Percentiles rank a stretch among this genome's conserved stretches.
phyloP scores from a whole-genome alignment of 2,797 vertebrate genomes.

The Nyctalus aviator region DNA sequence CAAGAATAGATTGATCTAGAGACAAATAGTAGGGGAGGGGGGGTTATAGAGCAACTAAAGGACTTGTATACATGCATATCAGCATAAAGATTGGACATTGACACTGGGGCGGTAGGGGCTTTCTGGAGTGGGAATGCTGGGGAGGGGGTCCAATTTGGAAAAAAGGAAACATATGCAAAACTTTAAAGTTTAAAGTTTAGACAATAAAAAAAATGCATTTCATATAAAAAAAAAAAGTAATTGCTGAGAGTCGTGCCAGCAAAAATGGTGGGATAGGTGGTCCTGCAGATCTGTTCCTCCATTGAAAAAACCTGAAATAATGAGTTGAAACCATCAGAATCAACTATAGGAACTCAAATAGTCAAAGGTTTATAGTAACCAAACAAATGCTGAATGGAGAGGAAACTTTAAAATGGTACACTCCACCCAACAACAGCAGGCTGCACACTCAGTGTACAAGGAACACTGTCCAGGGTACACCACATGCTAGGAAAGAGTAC shows the following conservation, averaged over 20 bases:
- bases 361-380: neutral
- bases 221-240: slow-evolving; percentile 10
- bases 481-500: neutral
- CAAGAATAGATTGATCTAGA: too few species aligned
- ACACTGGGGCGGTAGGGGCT: too few species aligned
- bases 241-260: neutral
- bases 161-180: neutral
- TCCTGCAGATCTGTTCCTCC: neutral
- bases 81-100: too few species aligned
- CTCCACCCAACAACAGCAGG: neutral
- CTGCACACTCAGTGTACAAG: neutral
- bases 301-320: neutral
- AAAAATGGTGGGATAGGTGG: neutral
- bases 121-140: too few species aligned
- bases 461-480: neutral
- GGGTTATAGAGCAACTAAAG: too few species aligned
- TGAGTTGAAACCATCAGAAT: neutral
- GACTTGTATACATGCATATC: too few species aligned
- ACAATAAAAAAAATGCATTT: neutral
- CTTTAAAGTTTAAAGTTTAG: neutral
- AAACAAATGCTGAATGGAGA: neutral
- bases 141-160: too few species aligned
- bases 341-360: neutral
- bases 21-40: too few species aligned
- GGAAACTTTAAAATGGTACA: slow-evolving; percentile 10